Evolutionary conservation across 2,113 vertebrate species (phyloP).

Genomic region (Acanthisitta chloris): DNA sequence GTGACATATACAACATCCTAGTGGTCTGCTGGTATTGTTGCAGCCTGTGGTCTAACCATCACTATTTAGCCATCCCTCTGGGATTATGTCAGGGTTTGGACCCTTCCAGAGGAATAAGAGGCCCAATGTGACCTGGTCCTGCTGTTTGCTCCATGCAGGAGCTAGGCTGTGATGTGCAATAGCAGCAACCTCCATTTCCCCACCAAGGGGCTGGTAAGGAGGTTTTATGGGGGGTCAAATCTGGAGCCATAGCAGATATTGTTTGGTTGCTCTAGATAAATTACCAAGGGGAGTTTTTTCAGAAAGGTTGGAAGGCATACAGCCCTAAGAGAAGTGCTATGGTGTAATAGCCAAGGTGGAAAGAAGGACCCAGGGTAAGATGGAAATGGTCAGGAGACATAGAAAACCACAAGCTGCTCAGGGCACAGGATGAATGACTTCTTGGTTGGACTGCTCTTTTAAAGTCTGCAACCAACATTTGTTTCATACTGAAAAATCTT

Average conservation of each 20-base stretch:
- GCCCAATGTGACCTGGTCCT: neutral
- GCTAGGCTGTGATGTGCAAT: neutral
- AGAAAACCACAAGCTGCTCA: neutral
- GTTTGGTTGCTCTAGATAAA: neutral
- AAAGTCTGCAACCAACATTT: neutral
- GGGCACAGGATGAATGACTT: neutral
- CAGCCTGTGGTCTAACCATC: accelerated
- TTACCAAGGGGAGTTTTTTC: neutral
- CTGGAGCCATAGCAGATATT: neutral
- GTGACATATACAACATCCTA: neutral
- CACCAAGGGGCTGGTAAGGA: neutral
- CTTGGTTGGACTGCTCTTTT: neutral
- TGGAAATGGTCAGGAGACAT: neutral
- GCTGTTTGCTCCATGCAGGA: neutral
- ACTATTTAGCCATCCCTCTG: neutral
- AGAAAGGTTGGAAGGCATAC: neutral
- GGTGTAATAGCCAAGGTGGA: neutral
- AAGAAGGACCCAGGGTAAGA: neutral
- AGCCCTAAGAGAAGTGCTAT: neutral
- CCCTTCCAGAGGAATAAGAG: neutral
- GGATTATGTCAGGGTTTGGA: neutral
- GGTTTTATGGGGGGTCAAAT: neutral
- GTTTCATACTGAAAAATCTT: neutral
- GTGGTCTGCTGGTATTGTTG: neutral
- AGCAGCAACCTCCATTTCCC: neutral